These are phyloP conservation scores for Salminus brasiliensis DNA, from an alignment of 2,113 vertebrate genomes.

Conservation along the genomic window DNA sequence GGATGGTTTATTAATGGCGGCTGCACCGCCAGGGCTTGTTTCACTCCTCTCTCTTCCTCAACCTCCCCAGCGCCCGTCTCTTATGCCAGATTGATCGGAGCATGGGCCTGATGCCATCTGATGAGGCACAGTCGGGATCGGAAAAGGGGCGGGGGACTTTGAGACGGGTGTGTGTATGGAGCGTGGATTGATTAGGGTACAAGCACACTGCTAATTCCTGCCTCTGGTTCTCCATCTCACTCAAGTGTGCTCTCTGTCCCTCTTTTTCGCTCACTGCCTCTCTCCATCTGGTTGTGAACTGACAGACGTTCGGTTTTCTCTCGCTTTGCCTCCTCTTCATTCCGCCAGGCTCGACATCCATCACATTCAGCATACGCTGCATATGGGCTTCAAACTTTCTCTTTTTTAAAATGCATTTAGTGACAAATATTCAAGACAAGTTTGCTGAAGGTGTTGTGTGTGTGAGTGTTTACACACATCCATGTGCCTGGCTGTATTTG, in stretches of 20 bases:
- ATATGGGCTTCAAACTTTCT: background rate
- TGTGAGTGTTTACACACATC: background rate
- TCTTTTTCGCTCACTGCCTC: constrained; percentile 48
- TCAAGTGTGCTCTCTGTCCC: constrained; percentile 20
- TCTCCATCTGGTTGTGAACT: constrained; percentile 49
- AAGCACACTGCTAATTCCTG: constrained; percentile 27
- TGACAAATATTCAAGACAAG: constrained; percentile 7
- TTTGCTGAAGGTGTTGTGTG: constrained; percentile 11
- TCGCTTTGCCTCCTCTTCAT: constrained; percentile 10
- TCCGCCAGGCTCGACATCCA: background rate
- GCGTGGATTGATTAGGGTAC: constrained; percentile 27
- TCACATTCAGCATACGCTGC: constrained; percentile 7
- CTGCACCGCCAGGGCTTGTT: constrained; percentile 30
- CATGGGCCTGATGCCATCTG: constrained; percentile 19
- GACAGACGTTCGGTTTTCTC: constrained; percentile 52
- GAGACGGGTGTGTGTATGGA: background rate
- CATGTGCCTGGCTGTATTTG: background rate
- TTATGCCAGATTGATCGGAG: constrained; percentile 41
- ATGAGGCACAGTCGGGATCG: constrained; percentile 18
- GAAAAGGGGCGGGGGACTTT: background rate
- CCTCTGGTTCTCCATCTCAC: constrained; percentile 25
- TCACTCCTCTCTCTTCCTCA: background rate
- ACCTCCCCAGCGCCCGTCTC: constrained; percentile 5
- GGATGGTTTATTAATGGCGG: constrained; percentile 44
- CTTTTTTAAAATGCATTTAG: background rate